These are phyloP conservation scores for Neogobius melanostomus DNA, from an alignment of 2,113 vertebrate genomes.

Conservation along the genomic window DNA sequence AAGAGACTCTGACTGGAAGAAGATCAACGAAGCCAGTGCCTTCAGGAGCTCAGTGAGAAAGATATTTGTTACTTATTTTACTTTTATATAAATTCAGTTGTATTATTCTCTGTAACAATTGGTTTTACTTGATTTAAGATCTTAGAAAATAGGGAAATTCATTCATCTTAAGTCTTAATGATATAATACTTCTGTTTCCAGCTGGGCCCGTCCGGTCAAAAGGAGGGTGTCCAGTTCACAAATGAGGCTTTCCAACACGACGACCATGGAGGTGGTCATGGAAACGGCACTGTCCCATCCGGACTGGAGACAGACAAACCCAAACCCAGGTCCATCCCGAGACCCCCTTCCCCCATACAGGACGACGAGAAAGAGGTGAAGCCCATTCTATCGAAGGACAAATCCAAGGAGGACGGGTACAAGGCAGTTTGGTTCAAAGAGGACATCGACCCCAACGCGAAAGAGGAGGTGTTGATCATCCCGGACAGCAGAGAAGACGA, in stretches of 20 bases:
- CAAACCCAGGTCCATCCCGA: background rate
- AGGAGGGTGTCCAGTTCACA: slow-evolving; percentile 66
- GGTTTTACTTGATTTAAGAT: no score
- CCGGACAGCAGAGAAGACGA: slow-evolving; percentile 62
- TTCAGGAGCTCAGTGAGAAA: slow-evolving; percentile 71
- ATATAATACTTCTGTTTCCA: slow-evolving; percentile 25
- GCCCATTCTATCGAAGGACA: slow-evolving; percentile 83
- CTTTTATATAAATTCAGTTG: background rate
- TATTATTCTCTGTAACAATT: no score
- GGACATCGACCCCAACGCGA: slow-evolving; percentile 76
- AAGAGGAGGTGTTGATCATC: slow-evolving; percentile 77
- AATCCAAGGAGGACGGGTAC: slow-evolving; percentile 77
- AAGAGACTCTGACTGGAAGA: slow-evolving; percentile 60
- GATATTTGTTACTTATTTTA: background rate
- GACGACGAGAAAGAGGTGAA: slow-evolving; percentile 78
- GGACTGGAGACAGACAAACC: background rate
- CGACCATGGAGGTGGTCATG: slow-evolving; percentile 4
- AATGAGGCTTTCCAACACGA: slow-evolving; percentile 66
- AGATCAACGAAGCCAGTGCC: slow-evolving; percentile 66
- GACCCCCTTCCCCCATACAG: background rate
- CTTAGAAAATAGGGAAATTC: no score
- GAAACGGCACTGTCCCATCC: background rate
- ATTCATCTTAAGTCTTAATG: background rate
- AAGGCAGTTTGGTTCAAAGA: slow-evolving; percentile 83
- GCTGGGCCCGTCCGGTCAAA: slow-evolving; percentile 51